Evolutionary conservation across 1,140 invertebrate species (phyloP), one percentile per base, ranked within the genome.

Genomic region (Lanistes nyassanus): DNA sequence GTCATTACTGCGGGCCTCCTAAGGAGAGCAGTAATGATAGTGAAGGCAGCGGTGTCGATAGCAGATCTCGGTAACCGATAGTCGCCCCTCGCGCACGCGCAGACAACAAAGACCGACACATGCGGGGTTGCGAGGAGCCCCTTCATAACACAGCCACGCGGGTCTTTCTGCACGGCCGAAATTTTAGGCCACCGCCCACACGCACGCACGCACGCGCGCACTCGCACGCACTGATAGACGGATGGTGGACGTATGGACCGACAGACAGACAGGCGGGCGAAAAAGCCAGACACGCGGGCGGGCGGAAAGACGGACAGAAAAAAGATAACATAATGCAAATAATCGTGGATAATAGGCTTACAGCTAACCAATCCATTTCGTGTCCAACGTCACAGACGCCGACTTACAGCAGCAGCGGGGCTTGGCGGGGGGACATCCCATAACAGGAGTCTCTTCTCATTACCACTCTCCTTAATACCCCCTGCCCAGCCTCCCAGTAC

Each of bases 151-250:
- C 64, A 34, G n/a, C 34, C 7, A 26, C 9, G 5, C 29, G 21
- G 21, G 21, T 11, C 4, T 23, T 39, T 21, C 26, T 21, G 26
- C 36, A 42, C 23, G 39, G 5, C 36, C 4, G 47, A 7, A 23
- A 19, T 29, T 31, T 29, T 31, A 62, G 26, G 37, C 34, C 2
- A 26, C 26, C 6, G 37, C 68, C 42, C 68, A 51, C 37, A 51
- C 37, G 34, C 68, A 4, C 68, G 3, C 68, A 51, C 68, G 19
- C 37, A 51, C 68, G 26, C 66, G 19, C 66, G 19, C 66, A 29
- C 66, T 13, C 66, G 19, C 68, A 36, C 26, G 34, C 3, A 66
- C 34, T 29, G n/a, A 34, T 34, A 66, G 31, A 66, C 9, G 60
- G 9, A 29, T 21, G 53, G n/a, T 13, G n/a, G 53, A 55, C n/a